Evolutionary conservation across 2,888 invertebrate genomes (phyloP).

Genomic region (Lepeophtheirus nordmannii): DNA sequence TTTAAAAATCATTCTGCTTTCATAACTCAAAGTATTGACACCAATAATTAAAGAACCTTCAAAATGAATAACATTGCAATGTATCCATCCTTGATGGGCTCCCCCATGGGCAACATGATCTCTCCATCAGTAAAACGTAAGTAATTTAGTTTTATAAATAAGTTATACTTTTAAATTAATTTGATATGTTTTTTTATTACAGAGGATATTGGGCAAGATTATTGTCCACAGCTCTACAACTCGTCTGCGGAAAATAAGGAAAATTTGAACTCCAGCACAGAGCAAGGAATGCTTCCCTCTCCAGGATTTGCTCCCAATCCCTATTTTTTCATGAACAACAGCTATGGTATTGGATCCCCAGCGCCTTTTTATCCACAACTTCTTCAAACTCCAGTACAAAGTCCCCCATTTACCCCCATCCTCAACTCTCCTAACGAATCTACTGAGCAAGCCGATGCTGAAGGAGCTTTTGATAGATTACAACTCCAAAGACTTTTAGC

Average conservation of each 20-base stretch:
- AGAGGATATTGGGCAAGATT: too few relatives aligned
- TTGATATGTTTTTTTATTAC: too few relatives aligned
- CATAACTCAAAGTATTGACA: too few relatives aligned
- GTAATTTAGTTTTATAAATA: too few relatives aligned
- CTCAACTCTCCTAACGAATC: not conserved
- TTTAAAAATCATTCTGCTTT: too few relatives aligned
- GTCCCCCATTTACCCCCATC: not conserved
- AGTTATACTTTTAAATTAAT: too few relatives aligned
- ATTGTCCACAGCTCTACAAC: too few relatives aligned
- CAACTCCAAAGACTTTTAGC: not conserved
- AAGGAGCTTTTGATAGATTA: not conserved
- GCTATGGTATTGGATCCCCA: not conserved
- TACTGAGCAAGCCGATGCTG: not conserved
- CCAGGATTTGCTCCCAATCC: not conserved
- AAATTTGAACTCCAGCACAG: not conserved
- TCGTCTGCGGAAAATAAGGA: not conserved
- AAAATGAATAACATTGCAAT: too few relatives aligned
- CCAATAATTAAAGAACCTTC: too few relatives aligned
- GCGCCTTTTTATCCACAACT: not conserved
- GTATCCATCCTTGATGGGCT: too few relatives aligned
- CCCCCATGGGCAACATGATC: too few relatives aligned
- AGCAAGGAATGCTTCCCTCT: not conserved
- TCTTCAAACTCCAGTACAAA: not conserved
- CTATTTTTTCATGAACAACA: not conserved
- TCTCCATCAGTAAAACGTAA: too few relatives aligned